Evolutionary conservation across 2,113 vertebrate species (phyloP).

Genomic region (Amia ocellicauda): DNA sequence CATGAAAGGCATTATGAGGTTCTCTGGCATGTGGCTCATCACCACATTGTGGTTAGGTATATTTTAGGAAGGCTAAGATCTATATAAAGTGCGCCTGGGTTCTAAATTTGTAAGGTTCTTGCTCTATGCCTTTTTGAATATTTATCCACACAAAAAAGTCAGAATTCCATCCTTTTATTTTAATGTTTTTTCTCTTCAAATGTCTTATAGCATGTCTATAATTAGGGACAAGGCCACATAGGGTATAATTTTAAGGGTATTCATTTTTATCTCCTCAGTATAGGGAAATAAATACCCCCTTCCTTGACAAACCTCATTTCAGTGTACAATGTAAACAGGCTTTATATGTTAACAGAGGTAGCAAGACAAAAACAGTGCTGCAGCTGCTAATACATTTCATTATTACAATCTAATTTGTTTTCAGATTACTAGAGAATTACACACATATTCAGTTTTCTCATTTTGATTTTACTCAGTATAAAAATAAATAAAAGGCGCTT

Average conservation of each 20-base stretch:
- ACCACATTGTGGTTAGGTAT: slow-evolving; percentile 20
- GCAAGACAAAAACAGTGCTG: too few species aligned
- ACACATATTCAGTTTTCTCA: too few species aligned
- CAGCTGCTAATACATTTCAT: too few species aligned
- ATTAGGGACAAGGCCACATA: slow-evolving; percentile 32
- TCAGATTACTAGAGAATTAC: too few species aligned
- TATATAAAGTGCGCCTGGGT: slow-evolving; percentile 35
- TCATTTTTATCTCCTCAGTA: too few species aligned
- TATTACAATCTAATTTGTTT: too few species aligned
- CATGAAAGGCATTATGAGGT: not conserved
- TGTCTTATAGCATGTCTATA: slow-evolving; percentile 28
- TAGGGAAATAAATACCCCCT: too few species aligned
- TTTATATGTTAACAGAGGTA: too few species aligned
- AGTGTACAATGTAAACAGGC: too few species aligned
- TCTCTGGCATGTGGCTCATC: not conserved
- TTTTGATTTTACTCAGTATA: too few species aligned
- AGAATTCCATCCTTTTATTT: slow-evolving; percentile 16
- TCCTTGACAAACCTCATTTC: too few species aligned
- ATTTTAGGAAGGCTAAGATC: slow-evolving; percentile 27
- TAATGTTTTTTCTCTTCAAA: slow-evolving; percentile 30
- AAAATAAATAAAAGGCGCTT: too few species aligned
- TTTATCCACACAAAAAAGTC: slow-evolving; percentile 21
- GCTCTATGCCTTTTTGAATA: not conserved
- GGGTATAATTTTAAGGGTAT: slow-evolving; percentile 37
- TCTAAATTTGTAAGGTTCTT: slow-evolving; percentile 39